Conservation (phyloP, 2,888 invertebrate species). For the Eupsilia transversa region DNA sequence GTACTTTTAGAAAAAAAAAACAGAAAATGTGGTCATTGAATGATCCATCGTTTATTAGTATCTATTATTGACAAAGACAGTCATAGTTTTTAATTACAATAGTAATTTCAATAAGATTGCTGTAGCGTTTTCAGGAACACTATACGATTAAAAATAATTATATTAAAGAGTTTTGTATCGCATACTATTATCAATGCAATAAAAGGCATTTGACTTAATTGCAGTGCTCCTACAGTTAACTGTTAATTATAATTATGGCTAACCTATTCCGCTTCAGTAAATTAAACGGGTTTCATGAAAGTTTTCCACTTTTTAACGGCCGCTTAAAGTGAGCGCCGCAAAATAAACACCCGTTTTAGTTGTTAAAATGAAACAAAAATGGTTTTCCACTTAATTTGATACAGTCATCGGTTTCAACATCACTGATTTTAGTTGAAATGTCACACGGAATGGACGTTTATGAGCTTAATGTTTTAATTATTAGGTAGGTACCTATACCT, state of each 20-base stretch:
- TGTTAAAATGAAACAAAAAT: slow-evolving; percentile 31
- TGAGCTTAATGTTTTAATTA: slow-evolving; percentile 8
- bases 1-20: too few species aligned
- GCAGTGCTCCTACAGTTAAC: slow-evolving; percentile 57
- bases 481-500: too few species aligned
- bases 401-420: slow-evolving; percentile 29
- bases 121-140: slow-evolving; percentile 11
- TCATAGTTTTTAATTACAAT: background rate
- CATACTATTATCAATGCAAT: slow-evolving; percentile 69
- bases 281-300: slow-evolving; percentile 62
- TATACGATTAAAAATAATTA: slow-evolving; percentile 54
- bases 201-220: slow-evolving; percentile 69
- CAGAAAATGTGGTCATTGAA: background rate
- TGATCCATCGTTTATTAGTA: background rate
- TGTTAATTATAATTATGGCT: slow-evolving; percentile 64
- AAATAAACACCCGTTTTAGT: slow-evolving; percentile 41
- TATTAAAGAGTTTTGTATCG: slow-evolving; percentile 63
- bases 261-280: slow-evolving; percentile 48
- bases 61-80: background rate
- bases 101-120: slow-evolving; percentile 2
- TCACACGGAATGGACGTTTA: slow-evolving; percentile 8
- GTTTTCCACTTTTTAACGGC: slow-evolving; percentile 46
- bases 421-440: slow-evolving; percentile 29
- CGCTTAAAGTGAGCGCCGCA: slow-evolving; percentile 40
- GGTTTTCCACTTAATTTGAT: slow-evolving; percentile 33